Conservation (phyloP, 1,140 invertebrate species). For the Acromyrmex heyeri region DNA sequence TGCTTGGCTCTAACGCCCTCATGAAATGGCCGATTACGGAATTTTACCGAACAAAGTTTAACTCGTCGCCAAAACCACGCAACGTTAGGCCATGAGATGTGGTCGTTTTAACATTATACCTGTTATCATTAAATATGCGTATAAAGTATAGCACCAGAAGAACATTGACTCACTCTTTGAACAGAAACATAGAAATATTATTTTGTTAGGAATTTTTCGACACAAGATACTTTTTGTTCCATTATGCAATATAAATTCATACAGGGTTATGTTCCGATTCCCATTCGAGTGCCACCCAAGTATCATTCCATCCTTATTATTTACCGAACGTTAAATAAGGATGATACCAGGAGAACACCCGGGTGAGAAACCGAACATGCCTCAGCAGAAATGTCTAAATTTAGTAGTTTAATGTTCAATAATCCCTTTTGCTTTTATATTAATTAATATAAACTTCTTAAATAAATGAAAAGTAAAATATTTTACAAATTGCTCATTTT, state of each 20-base stretch:
- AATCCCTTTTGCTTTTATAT: background rate
- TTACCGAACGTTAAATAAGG: too few relatives aligned
- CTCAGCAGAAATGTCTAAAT: background rate
- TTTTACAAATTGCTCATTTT: background rate
- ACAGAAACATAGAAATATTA: background rate
- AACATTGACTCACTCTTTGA: background rate
- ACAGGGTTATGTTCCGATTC: too few relatives aligned
- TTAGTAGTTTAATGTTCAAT: background rate
- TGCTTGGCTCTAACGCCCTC: slow-evolving; percentile 53
- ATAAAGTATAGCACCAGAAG: background rate
- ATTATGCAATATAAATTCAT: background rate
- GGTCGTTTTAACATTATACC: background rate
- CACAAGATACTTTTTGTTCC: background rate
- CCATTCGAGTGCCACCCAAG: too few relatives aligned
- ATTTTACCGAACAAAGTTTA: slow-evolving; percentile 77
- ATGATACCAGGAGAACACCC: too few relatives aligned
- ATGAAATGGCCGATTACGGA: slow-evolving; percentile 59
- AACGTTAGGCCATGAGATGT: background rate
- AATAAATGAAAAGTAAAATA: background rate
- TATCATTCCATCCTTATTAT: too few relatives aligned
- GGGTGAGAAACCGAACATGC: too few relatives aligned
- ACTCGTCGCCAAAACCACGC: slow-evolving; percentile 60
- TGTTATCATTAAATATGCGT: background rate
- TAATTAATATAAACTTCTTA: background rate
- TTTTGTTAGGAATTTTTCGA: background rate